Evolutionary conservation across 2,888 invertebrate species (phyloP).

Genomic region (Macrosoma leucophasiata): DNA sequence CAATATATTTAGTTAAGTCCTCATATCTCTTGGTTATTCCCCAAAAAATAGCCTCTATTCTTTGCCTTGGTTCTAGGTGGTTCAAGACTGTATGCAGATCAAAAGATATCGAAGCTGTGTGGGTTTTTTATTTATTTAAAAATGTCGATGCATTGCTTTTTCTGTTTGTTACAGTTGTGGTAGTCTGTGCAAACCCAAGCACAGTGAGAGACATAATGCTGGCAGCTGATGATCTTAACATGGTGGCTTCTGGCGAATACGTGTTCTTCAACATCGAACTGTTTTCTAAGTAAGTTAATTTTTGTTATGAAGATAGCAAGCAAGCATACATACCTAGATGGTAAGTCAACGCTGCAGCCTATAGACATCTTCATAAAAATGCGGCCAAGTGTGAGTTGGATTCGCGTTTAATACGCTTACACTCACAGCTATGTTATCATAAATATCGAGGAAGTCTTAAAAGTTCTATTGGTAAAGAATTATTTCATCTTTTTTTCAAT

Average conservation of each 20-base stretch:
- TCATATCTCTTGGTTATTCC: not conserved
- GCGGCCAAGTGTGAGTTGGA: too few relatives aligned
- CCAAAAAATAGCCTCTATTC: not conserved
- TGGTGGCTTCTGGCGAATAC: conserved; percentile 97
- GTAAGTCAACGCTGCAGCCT: too few relatives aligned
- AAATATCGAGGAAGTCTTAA: too few relatives aligned
- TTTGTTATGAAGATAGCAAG: not conserved
- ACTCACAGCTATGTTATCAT: too few relatives aligned
- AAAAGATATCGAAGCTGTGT: not conserved
- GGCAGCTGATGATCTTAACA: conserved; percentile 94
- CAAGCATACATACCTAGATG: too few relatives aligned
- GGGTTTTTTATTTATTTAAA: not conserved
- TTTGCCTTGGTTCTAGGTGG: not conserved
- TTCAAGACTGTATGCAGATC: not conserved
- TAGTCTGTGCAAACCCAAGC: conserved; percentile 93
- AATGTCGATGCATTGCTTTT: conserved; percentile 9
- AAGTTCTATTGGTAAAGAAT: too few relatives aligned
- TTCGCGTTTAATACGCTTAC: too few relatives aligned
- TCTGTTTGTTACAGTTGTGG: conserved; percentile 90
- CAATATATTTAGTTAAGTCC: not conserved
- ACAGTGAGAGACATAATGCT: conserved; percentile 94
- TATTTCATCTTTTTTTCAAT: too few relatives aligned
- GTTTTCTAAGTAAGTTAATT: conserved; percentile 88
- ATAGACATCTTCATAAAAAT: too few relatives aligned
- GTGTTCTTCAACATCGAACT: conserved; percentile 98